Conservation (phyloP, 2,113 vertebrate species). For the Etheostoma cragini region DNA sequence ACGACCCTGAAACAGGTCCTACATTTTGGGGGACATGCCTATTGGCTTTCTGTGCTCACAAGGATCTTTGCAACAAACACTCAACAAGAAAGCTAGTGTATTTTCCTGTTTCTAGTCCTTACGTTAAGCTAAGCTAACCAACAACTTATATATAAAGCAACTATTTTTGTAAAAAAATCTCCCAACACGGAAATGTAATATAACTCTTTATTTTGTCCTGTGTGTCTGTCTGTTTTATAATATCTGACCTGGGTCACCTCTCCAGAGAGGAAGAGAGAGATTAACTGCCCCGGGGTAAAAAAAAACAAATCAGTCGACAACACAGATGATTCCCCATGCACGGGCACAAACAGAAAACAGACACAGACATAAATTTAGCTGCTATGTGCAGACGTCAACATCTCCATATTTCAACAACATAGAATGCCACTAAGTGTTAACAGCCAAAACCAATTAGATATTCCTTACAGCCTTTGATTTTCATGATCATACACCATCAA, state of each 20-base stretch:
- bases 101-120: too few relatives aligned
- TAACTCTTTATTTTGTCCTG: not conserved
- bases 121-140: too few relatives aligned
- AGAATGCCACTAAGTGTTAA: conserved; percentile 22
- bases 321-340: conserved; percentile 19
- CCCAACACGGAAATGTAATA: not conserved
- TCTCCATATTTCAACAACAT: conserved; percentile 43
- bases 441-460: conserved; percentile 3
- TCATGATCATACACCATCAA: not conserved
- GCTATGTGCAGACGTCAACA: conserved; percentile 50
- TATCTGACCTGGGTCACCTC: conserved; percentile 34
- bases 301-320: conserved; percentile 16
- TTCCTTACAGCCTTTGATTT: conserved; percentile 2
- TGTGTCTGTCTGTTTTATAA: not conserved
- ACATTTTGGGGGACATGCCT: not conserved
- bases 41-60: not conserved
- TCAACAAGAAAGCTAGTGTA: too few relatives aligned
- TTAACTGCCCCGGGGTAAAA: conserved; percentile 23
- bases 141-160: not conserved
- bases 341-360: conserved; percentile 26
- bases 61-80: too few relatives aligned
- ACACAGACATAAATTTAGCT: conserved; percentile 30
- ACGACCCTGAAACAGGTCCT: not conserved
- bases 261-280: conserved; percentile 30
- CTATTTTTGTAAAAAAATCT: not conserved